Conservation (phyloP, 2,888 invertebrate genomes). For the Phyllotreta striolata region DNA sequence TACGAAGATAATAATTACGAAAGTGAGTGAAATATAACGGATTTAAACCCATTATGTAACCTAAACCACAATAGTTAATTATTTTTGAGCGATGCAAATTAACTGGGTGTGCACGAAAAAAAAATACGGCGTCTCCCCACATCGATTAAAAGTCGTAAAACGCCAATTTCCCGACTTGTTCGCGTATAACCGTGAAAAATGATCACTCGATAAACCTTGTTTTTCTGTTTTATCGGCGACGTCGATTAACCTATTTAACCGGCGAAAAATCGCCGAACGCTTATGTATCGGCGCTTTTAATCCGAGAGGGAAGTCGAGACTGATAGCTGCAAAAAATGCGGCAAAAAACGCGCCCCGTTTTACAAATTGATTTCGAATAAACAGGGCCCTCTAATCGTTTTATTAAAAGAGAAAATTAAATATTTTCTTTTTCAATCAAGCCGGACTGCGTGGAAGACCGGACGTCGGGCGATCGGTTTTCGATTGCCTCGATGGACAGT, state of each 20-base stretch:
- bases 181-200: constrained; percentile 41
- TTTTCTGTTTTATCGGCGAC: constrained; percentile 28
- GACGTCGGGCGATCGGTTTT: constrained; percentile 31
- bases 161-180: constrained; percentile 37
- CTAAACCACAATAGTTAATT: too few species aligned
- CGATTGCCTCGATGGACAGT: constrained; percentile 26
- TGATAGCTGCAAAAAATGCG: constrained; percentile 44
- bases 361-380: constrained; percentile 49
- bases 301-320: constrained; percentile 44
- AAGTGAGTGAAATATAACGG: too few species aligned
- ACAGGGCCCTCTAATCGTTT: constrained; percentile 48
- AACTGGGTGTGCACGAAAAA: too few species aligned
- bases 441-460: constrained; percentile 41
- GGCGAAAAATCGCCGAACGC: constrained; percentile 41
- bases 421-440: constrained; percentile 49
- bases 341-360: constrained; percentile 43
- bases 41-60: too few species aligned
- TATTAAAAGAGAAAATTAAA: constrained; percentile 50
- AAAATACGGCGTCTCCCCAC: background rate
- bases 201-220: constrained; percentile 43
- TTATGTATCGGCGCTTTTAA: constrained; percentile 41
- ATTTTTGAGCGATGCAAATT: too few species aligned
- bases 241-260: constrained; percentile 44
- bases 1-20: too few species aligned
- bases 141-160: constrained; percentile 30